These are phyloP conservation scores for Fregata magnificens DNA, from an alignment of 2,113 vertebrate species.

Conservation along the genomic window DNA sequence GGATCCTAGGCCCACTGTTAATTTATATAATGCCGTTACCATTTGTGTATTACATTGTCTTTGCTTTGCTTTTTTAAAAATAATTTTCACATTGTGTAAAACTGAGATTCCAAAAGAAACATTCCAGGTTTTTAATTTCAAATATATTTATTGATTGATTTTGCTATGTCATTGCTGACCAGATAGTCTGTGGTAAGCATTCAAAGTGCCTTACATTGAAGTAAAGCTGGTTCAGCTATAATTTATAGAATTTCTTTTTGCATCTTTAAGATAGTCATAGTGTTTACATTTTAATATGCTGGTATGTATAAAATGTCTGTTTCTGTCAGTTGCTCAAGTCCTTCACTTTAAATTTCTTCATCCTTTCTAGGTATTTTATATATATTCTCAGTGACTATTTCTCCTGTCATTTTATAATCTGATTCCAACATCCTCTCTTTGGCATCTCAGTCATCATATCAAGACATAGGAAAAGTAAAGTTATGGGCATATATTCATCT, in stretches of 20 bases:
- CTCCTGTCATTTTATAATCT: neutral
- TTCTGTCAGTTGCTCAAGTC: neutral
- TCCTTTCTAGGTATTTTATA: neutral
- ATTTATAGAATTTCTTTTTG: neutral
- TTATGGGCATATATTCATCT: neutral
- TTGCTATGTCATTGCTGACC: neutral
- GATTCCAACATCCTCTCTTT: neutral
- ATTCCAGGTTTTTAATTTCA: neutral
- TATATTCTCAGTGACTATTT: neutral
- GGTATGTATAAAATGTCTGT: neutral
- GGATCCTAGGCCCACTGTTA: neutral
- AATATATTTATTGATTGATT: neutral
- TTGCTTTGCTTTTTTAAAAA: neutral
- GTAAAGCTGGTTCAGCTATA: neutral
- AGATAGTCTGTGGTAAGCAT: neutral
- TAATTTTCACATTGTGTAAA: neutral
- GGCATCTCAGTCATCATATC: neutral
- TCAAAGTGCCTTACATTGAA: neutral
- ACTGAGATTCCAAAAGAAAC: neutral
- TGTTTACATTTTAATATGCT: neutral
- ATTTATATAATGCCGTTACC: rapidly evolving
- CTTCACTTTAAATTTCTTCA: neutral
- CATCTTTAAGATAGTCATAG: neutral
- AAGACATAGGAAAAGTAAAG: neutral
- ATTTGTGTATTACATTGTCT: neutral